Evolutionary conservation across 2,888 invertebrate species (phyloP), one percentile per base, ranked within the genome.

Genomic region (Cremastinae sp.): DNA sequence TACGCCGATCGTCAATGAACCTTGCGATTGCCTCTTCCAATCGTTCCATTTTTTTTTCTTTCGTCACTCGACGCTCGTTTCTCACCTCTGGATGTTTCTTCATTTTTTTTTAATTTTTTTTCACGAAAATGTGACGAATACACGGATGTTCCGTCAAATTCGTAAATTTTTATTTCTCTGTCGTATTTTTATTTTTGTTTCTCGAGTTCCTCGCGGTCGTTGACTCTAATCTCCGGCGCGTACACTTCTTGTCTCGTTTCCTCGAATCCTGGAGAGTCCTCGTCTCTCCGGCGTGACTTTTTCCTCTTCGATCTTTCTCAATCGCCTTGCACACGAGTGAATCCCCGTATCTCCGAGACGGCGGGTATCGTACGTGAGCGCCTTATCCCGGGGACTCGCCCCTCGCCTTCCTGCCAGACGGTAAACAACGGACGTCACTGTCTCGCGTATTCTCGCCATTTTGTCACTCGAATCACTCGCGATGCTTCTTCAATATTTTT

Each of bases 241-340:
- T n/a, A n/a, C 81, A 84, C 85, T 86, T 87, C 87, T n/a, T n/a
- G n/a, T 87, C 87, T 87, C 85, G 84, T 85, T 87, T 86, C 86
- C 85, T 85, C 85, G 85, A 87, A 87, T 86, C 84, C 85, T 83
- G 83, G 58, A 66, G 73, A 71, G 74, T 71, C 75, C 77, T 78
- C 69, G 66, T 83, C 80, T 82, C 75, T 81, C 74, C 80, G 80
- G 79, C 82, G 80, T 78, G 47, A 20, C 77, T 78, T 69, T 79
- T 73, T 79, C 81, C 79, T 77, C 77, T 61, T 64, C 64, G 64
- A 54, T 74, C 59, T 58, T 73, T 73, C 78, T 80, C 75, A 77
- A 77, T 71, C 54, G 68, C 34, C n/a, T 18, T 12, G 12, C 34
- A 45, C 38, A 22, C n/a, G 3, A 53, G 20, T 36, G 38, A 51